phyloP scores from a whole-genome alignment of 2,113 vertebrate genomes.

The Psittacus erithacus region DNA sequence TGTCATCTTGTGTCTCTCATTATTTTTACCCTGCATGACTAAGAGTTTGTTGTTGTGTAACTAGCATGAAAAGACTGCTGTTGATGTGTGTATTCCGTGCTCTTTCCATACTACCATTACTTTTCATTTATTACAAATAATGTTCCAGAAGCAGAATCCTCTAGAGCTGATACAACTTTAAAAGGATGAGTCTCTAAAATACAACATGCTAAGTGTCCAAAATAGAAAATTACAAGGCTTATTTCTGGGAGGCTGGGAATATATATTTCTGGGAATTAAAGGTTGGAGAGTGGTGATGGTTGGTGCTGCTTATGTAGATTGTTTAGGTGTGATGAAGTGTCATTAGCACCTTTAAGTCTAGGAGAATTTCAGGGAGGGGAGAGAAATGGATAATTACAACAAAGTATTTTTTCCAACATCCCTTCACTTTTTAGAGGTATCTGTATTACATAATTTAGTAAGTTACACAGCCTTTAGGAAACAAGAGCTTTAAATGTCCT shows the following conservation, averaged over 20 bases:
- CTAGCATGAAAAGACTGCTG: not conserved
- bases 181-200: not conserved
- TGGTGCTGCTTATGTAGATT: constrained; percentile 26
- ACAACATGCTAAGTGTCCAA: not conserved
- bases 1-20: not conserved
- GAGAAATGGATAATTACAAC: not conserved
- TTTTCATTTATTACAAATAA: not conserved
- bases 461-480: not conserved
- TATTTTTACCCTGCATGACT: constrained; percentile 31
- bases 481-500: not conserved
- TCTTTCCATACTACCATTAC: not conserved
- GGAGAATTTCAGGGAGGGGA: not conserved
- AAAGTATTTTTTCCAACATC: not conserved
- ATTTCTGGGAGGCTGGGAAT: not conserved
- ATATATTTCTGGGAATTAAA: not conserved
- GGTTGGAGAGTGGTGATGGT: not conserved
- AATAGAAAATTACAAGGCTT: not conserved
- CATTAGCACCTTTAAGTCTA: not conserved
- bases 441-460: not conserved
- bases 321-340: constrained; percentile 16
- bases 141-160: not conserved
- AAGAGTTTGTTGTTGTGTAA: constrained; percentile 49
- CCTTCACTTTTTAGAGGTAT: not conserved
- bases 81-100: not conserved
- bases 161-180: not conserved